Base-by-base conservation (phyloP, 92 coral and sea anemone genomes). In the Palythoa grandis region DNA sequence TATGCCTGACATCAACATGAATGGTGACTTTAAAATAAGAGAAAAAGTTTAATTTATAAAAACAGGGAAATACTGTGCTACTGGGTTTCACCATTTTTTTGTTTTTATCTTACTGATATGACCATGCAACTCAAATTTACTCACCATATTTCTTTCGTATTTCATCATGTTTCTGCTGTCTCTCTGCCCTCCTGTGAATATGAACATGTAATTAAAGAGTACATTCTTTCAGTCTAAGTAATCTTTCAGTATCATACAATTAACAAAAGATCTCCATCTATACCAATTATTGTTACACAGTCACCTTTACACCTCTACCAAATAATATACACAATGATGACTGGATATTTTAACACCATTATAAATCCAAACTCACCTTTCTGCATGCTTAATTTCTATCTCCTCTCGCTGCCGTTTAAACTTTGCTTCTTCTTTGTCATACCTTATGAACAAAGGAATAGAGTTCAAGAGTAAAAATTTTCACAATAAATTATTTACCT, bases 121-220 rank as follows among this genome's bases (percentile, higher is more conserved):
- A 11, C 16, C 19, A 56, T 16, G 4, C 11, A 54, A 11, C 3
- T 54, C 16, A 12, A 1, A 4, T 56, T 12, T 24, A 82, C 89
- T 52, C 67, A 92, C 98, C 98, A 87, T 94, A 94, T 87, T 94
- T 94, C 91, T 94, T 94, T 71, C 98, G 86, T 69, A 94, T 94
- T 68, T 92, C 98, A 91, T 94, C 95, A 82, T 94, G 89, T 63
- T 94, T 94, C 70, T 90, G 93, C 75, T 94, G 93, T 87, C 98
- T 88, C 72, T 94, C 95, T 60, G 90, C 95, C 38, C 95, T 93
- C 82, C 98, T 94, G 69, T 48, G 37, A 69, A 3, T 58, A 12
- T 39, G 77, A 57, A 11, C 17, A 63, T 63, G n/a, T 16, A 15
- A 53, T n/a, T n/a, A n/a, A 72, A 29, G 50, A 69, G 38, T 39